Conservation (phyloP, 23 tunicate species). For the Corella eumyota region DNA sequence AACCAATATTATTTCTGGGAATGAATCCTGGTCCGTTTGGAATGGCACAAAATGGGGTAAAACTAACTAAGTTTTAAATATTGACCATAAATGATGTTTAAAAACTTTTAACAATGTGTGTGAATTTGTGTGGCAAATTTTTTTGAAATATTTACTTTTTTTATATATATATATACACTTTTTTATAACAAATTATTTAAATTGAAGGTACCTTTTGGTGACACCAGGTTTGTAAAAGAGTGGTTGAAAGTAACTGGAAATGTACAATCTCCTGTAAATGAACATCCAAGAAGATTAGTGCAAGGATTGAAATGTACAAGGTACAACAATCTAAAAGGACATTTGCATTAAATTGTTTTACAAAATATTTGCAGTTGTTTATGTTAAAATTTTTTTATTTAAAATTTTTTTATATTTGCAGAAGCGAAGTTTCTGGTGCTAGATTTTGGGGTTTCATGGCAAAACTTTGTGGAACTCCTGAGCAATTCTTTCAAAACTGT, state of each 20-base stretch:
- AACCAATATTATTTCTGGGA: slow-evolving; percentile 37
- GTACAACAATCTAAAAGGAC: not conserved
- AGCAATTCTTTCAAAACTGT: slow-evolving; percentile 35
- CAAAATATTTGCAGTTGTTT: not conserved
- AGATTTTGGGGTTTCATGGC: slow-evolving; percentile 57
- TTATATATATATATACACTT: no score
- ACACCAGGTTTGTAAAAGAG: slow-evolving; percentile 35
- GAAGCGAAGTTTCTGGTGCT: slow-evolving; percentile 43
- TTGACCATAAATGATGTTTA: not conserved
- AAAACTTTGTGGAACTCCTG: slow-evolving; percentile 34
- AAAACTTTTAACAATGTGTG: no score
- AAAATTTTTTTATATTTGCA: no score
- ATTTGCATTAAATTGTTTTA: not conserved
- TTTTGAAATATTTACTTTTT: no score
- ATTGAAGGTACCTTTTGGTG: slow-evolving; percentile 56
- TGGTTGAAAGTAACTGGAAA: slow-evolving; percentile 48
- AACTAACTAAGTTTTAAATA: not conserved
- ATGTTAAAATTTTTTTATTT: no score
- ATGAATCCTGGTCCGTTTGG: slow-evolving; percentile 70
- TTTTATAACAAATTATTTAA: not conserved
- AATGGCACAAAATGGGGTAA: slow-evolving; percentile 67
- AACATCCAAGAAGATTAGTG: slow-evolving; percentile 23
- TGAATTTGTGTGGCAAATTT: no score
- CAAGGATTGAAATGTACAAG: slow-evolving; percentile 22
- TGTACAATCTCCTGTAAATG: slow-evolving; percentile 19